A percentile compares a stretch with the other conserved stretches of the same genome.
These are phyloP conservation scores for Drosophila pectinifera DNA, from an alignment of 1,140 invertebrate genomes.

Conservation along the genomic window DNA sequence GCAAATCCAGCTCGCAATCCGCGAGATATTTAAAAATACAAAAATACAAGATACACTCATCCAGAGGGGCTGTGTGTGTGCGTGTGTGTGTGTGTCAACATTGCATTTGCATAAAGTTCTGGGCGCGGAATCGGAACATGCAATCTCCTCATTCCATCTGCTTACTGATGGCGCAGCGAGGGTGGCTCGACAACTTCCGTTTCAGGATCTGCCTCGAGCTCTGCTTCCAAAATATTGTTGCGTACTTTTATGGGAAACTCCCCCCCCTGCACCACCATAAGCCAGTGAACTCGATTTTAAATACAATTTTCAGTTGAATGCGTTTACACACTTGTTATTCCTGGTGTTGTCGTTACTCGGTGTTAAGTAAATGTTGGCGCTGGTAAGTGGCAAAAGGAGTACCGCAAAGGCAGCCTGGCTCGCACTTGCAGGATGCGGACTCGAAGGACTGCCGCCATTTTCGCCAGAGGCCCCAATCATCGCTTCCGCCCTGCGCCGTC, in stretches of 20 bases:
- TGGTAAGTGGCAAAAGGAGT: conserved; percentile 70
- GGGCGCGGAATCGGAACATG: conserved; percentile 44
- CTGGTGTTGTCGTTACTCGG: conserved; percentile 60
- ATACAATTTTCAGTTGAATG: conserved; percentile 75
- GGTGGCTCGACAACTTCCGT: conserved; percentile 36
- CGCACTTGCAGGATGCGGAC: conserved; percentile 7
- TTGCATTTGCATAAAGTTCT: conserved; percentile 77
- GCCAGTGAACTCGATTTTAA: conserved; percentile 65
- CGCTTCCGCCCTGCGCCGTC: conserved; percentile 50
- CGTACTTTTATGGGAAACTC: conserved; percentile 44
- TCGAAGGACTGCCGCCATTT: conserved; percentile 1
- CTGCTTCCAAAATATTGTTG: conserved; percentile 39
- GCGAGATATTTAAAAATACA: conserved; percentile 35
- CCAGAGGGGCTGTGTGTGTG: conserved; percentile 17
- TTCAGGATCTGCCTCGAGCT: conserved; percentile 18
- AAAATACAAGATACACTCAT: conserved; percentile 8
- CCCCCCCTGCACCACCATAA: conserved; percentile 7
- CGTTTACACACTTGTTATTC: conserved; percentile 63
- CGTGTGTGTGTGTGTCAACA: conserved; percentile 55
- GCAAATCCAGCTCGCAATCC: conserved; percentile 35
- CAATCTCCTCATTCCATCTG: conserved; percentile 44
- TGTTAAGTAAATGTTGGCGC: conserved; percentile 79
- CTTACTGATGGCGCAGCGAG: conserved; percentile 27
- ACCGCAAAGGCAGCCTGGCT: conserved; percentile 11
- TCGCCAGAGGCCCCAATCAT: conserved; percentile 45